Evolutionary conservation across 1,140 invertebrate genomes (phyloP).

Genomic region (Drosophila sp.): DNA sequence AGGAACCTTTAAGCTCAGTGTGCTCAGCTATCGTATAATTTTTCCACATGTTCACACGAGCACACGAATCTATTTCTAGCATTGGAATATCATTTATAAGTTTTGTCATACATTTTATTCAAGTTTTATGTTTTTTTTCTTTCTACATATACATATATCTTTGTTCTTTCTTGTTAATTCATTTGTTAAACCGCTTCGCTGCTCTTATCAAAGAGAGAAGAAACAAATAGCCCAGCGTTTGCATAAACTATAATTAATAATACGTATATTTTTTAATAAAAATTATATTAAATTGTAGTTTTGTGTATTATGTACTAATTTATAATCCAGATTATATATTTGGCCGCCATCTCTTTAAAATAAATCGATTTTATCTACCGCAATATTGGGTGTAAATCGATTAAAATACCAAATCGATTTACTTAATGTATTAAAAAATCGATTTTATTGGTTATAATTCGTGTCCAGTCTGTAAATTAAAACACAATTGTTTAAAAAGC

Average conservation of each 20-base stretch:
- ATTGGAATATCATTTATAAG: constrained; percentile 14
- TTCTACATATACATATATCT: constrained; percentile 53
- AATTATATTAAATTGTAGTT: constrained; percentile 19
- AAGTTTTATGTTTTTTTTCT: constrained; percentile 66
- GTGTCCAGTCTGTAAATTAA: too few relatives aligned
- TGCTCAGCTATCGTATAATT: constrained; percentile 22
- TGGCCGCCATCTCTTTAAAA: not conserved
- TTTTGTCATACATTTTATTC: constrained; percentile 54
- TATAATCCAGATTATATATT: not conserved
- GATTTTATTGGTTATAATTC: too few relatives aligned
- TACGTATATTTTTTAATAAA: constrained; percentile 75
- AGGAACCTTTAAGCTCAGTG: constrained; percentile 36
- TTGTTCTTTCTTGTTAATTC: constrained; percentile 67
- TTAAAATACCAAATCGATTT: too few relatives aligned
- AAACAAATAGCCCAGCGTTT: constrained; percentile 60
- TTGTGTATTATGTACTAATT: not conserved
- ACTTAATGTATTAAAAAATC: too few relatives aligned
- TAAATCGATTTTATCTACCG: constrained; percentile 20
- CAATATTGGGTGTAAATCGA: too few relatives aligned
- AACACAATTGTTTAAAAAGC: too few relatives aligned
- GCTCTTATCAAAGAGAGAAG: constrained; percentile 32
- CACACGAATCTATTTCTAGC: constrained; percentile 18
- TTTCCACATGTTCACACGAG: constrained; percentile 12
- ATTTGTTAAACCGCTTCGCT: constrained; percentile 60
- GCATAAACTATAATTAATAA: constrained; percentile 66